These are phyloP conservation scores for Falco berigora DNA, from an alignment of 2,797 vertebrate genomes.

Conservation along the genomic window DNA sequence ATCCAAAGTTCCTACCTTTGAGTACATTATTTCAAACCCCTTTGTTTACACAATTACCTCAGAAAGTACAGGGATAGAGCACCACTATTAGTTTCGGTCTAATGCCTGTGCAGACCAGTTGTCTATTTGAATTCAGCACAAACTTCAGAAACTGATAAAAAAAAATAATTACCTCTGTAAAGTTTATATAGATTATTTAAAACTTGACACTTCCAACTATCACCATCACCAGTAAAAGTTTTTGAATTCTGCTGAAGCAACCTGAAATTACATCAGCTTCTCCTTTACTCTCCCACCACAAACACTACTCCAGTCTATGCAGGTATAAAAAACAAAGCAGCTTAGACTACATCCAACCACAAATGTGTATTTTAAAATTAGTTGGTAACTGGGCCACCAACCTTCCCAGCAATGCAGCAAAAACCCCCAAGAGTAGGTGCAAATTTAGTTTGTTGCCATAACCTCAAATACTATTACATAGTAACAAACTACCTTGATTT, in stretches of 20 bases:
- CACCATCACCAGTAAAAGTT: neutral
- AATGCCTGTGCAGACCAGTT: neutral
- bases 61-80: neutral
- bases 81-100: neutral
- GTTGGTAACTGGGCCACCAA: neutral
- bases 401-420: neutral
- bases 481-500: neutral
- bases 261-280: neutral
- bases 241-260: neutral
- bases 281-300: neutral
- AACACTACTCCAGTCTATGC: neutral
- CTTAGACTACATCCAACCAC: neutral
- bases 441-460: neutral
- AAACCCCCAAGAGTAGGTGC: neutral
- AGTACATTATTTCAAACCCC: neutral
- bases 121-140: neutral
- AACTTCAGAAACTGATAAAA: neutral
- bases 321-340: neutral
- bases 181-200: neutral
- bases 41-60: neutral
- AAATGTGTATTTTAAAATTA: neutral
- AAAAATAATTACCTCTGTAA: neutral
- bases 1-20: neutral
- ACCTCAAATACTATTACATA: neutral
- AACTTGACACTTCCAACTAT: neutral